Conservation (phyloP, 2,113 vertebrate species). For the Microtus pennsylvanicus region DNA sequence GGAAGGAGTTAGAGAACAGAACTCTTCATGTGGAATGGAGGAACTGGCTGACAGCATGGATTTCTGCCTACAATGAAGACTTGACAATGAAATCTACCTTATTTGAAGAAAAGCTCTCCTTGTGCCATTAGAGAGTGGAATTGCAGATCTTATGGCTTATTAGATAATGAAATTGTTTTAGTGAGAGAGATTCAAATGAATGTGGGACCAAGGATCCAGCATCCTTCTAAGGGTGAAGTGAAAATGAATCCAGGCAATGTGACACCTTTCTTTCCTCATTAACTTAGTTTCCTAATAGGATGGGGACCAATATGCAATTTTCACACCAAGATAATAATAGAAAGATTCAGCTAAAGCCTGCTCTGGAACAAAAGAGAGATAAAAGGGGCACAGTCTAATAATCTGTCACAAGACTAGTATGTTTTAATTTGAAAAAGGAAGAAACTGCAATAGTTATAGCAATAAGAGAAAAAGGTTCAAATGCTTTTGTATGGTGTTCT, state of each 20-base stretch:
- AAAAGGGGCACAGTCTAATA: not conserved
- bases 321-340: not conserved
- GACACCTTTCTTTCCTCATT: not conserved
- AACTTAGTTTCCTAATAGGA: constrained; percentile 36
- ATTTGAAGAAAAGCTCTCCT: constrained; percentile 61
- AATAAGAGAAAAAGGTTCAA: not conserved
- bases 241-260: constrained; percentile 27
- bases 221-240: constrained; percentile 55
- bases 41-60: constrained; percentile 44
- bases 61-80: constrained; percentile 57
- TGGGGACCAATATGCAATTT: constrained; percentile 36
- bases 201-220: constrained; percentile 38
- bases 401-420: not conserved
- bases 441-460: not conserved
- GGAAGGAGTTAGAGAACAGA: constrained; percentile 27
- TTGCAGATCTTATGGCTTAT: constrained; percentile 75
- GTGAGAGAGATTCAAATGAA: constrained; percentile 76
- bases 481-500: not conserved
- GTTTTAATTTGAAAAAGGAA: constrained; percentile 25
- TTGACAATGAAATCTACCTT: constrained; percentile 74
- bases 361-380: constrained; percentile 8
- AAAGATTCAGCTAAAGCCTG: constrained; percentile 60
- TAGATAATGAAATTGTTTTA: constrained; percentile 76
- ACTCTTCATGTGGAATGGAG: not conserved
- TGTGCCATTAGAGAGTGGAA: constrained; percentile 68